phyloP scores from a whole-genome alignment of 2,113 vertebrate species.

The Sprattus sprattus region DNA sequence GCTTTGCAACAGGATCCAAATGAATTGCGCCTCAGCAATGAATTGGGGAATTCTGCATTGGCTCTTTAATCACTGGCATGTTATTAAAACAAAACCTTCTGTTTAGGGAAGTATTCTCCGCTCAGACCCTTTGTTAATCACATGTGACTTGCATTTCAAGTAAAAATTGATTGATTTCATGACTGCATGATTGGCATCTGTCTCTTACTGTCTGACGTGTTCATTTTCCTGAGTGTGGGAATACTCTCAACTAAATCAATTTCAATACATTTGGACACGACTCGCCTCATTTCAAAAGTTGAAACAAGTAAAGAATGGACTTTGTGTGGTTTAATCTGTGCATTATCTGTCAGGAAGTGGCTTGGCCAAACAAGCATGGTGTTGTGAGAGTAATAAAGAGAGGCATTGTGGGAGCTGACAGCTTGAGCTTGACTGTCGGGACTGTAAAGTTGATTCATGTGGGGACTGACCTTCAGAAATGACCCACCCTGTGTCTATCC shows the following conservation, averaged over 20 bases:
- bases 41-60: neutral
- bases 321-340: neutral
- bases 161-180: neutral
- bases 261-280: neutral
- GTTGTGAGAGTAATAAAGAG: neutral
- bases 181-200: neutral
- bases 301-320: neutral
- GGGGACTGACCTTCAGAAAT: neutral
- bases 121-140: neutral
- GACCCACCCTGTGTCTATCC: neutral
- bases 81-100: neutral
- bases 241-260: neutral
- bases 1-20: slow-evolving; percentile 7
- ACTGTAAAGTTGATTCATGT: neutral
- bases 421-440: neutral
- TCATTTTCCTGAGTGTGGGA: neutral
- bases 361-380: neutral
- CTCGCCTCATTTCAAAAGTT: neutral
- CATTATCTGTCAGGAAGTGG: neutral
- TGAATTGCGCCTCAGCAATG: neutral
- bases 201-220: neutral
- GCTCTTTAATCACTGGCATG: neutral
- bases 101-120: neutral
- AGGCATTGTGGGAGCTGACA: neutral
- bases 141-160: neutral